Evolutionary conservation across 2,113 vertebrate species (phyloP), one percentile per base, ranked within the genome.

Genomic region (Coracopsis vasa): DNA sequence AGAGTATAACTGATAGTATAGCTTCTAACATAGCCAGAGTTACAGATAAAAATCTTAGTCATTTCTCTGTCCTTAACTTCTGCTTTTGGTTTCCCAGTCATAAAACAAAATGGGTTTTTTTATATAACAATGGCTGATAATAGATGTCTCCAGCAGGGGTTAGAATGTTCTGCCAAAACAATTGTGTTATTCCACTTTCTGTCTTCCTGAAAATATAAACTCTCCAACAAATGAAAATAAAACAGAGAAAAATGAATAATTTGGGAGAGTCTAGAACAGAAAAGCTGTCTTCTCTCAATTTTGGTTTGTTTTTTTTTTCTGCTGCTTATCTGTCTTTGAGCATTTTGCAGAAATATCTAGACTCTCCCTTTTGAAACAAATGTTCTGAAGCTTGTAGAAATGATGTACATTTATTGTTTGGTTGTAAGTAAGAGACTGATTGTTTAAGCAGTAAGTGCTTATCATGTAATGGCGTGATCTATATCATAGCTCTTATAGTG

Each of bases 81-180:
- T 86, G 11, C 37, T 77, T 93, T 92, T 88, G 28, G 19, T 91
- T 96, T 93, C 79, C 86, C 60, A 87, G 67, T 80, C 65, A 28
- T 35, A 50, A 73, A 72, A 33, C n/a, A 90, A 60, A 51, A 29
- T 42, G 10, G 0, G 0, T 10, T 54, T 2, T 47, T 86, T 80
- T 60, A 47, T 50, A 60, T 69, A 71, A 45, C 77, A 74, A 62
- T 80, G 45, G 10, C 45, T 82, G 62, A 48, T 87, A 92, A 70
- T 45, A 80, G 70, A 88, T 70, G 33, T 90, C 29, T 62, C 62
- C 39, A 73, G 4, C 29, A 60, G 29, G 27, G 21, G 29, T 64
- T 74, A 41, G 44, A 86, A 47, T 74, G 31, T 56, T 92, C 75
- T 93, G 64, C 79, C 54, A 71, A 41, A 92, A 86, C 39, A 50